These are phyloP conservation scores for Pantala flavescens DNA, from an alignment of 1,140 invertebrate genomes.

Conservation along the genomic window DNA sequence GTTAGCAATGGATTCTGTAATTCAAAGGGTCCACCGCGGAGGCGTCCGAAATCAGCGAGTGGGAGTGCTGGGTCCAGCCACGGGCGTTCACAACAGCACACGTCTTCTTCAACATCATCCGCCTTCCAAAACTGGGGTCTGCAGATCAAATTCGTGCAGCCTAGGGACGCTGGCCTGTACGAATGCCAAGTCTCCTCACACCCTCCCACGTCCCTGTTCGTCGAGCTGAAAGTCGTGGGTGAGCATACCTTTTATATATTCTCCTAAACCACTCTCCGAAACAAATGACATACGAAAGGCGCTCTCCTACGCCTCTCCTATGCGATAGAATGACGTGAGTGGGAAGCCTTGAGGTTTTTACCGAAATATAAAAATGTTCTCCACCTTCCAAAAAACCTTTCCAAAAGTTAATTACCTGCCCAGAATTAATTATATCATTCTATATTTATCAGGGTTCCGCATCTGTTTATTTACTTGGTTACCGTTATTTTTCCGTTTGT, in stretches of 20 bases:
- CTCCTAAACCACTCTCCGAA: not conserved
- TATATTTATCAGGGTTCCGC: too few species aligned
- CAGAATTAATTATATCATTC: too few species aligned
- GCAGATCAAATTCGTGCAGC: slow-evolving; percentile 29
- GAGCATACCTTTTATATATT: slow-evolving; percentile 24
- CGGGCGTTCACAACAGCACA: not conserved
- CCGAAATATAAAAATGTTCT: too few species aligned
- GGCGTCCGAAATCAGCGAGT: not conserved
- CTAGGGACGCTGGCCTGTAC: slow-evolving; percentile 31
- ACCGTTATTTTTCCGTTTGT: too few species aligned
- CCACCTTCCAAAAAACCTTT: too few species aligned
- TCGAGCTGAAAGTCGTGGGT: slow-evolving; percentile 35
- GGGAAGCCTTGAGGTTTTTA: too few species aligned
- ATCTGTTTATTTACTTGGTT: too few species aligned
- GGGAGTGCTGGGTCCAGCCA: not conserved
- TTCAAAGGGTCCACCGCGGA: not conserved
- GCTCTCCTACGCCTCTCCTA: too few species aligned
- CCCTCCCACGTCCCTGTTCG: slow-evolving; percentile 34
- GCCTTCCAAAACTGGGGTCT: slow-evolving; percentile 30
- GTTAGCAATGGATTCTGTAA: too few species aligned
- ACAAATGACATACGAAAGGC: too few species aligned
- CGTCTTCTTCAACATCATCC: not conserved
- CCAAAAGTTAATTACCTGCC: too few species aligned
- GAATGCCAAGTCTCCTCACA: slow-evolving; percentile 38
- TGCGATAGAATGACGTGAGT: too few species aligned